These are phyloP conservation scores for Pelochelys cantorii DNA, from an alignment of 2,797 vertebrate genomes.

Conservation along the genomic window DNA sequence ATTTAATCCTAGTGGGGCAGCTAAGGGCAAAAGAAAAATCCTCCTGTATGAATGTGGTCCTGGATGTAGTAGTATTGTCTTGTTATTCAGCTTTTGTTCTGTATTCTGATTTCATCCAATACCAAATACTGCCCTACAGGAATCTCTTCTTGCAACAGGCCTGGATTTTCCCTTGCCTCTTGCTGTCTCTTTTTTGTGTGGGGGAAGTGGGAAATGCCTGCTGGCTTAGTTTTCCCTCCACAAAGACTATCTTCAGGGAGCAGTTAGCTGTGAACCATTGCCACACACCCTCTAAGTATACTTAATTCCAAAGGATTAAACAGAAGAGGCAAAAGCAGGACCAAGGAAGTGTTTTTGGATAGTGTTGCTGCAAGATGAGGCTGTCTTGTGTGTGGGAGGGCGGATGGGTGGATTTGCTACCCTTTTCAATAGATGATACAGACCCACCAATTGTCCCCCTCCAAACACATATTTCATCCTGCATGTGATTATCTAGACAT, in stretches of 20 bases:
- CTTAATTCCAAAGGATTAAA: neutral
- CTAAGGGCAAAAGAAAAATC: constrained; percentile 46
- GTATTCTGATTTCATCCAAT: neutral
- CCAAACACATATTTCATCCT: neutral
- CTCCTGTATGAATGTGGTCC: neutral
- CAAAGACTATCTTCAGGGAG: neutral
- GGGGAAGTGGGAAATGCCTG: accelerated
- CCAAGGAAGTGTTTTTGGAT: neutral
- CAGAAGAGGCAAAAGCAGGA: neutral
- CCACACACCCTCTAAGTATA: neutral
- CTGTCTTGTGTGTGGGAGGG: neutral
- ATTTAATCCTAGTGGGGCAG: constrained; percentile 65
- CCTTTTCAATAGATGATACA: neutral
- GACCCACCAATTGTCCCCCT: accelerated
- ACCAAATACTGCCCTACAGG: constrained; percentile 2
- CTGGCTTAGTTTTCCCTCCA: neutral
- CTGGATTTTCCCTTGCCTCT: too few relatives aligned
- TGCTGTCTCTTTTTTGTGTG: neutral
- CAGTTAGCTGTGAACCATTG: neutral
- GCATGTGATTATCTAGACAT: neutral
- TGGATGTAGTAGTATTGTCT: neutral
- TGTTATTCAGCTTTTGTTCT: constrained; percentile 13
- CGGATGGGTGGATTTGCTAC: neutral
- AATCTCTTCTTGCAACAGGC: neutral
- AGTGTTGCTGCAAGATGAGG: neutral